Conservation (phyloP, 2,113 vertebrate species). For the Mola mola region DNA sequence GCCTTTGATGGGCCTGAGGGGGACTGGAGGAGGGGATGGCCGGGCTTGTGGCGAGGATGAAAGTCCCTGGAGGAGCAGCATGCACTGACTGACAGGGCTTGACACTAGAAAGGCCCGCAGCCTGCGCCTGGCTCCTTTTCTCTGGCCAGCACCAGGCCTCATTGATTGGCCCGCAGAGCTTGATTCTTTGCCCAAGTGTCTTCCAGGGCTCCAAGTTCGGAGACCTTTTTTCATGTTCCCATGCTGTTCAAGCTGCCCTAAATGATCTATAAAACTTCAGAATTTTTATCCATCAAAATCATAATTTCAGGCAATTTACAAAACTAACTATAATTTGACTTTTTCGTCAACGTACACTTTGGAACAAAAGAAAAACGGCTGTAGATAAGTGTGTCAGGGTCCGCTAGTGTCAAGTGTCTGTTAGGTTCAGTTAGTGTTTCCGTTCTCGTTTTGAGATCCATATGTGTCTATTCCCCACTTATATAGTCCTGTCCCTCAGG, state of each 20-base stretch:
- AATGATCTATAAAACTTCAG: not conserved
- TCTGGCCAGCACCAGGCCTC: constrained; percentile 17
- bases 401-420: too few relatives aligned
- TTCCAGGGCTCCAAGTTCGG: constrained; percentile 2
- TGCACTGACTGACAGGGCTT: constrained; percentile 67
- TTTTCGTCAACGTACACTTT: too few relatives aligned
- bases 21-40: constrained; percentile 52
- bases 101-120: constrained; percentile 59
- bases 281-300: not conserved
- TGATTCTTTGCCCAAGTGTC: not conserved
- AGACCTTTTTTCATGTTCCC: not conserved
- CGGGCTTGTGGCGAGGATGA: constrained; percentile 49
- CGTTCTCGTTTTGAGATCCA: too few relatives aligned
- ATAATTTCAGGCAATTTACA: not conserved
- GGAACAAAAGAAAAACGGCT: too few relatives aligned
- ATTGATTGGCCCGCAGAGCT: constrained; percentile 31
- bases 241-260: not conserved
- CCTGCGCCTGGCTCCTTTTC: constrained; percentile 56
- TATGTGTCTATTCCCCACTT: too few relatives aligned
- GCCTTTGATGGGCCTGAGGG: constrained; percentile 84
- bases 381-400: too few relatives aligned
- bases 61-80: constrained; percentile 61
- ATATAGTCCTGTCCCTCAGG: too few relatives aligned
- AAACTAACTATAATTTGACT: too few relatives aligned
- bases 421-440: too few relatives aligned